phyloP scores from a whole-genome alignment of 2,797 vertebrate genomes.

The Sorex maritimensis region DNA sequence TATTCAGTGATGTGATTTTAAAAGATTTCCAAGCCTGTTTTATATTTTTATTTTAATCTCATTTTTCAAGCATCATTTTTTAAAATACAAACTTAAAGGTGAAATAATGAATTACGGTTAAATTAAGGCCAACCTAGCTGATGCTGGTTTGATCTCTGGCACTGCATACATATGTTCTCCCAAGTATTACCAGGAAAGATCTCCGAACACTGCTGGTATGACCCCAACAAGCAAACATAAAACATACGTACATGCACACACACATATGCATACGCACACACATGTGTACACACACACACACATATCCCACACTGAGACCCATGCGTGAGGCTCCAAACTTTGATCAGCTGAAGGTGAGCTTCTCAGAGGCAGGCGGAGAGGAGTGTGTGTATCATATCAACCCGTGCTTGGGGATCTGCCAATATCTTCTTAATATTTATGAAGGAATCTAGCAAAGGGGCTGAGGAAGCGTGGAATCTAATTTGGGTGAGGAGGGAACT shows the following conservation, averaged over 20 bases:
- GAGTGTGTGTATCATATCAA: no score
- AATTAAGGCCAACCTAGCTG: no score
- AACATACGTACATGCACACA: no score
- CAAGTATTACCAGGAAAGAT: no score
- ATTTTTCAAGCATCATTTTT: conserved; percentile 10
- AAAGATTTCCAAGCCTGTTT: neutral
- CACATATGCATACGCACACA: no score
- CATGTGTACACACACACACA: neutral
- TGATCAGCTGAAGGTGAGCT: neutral
- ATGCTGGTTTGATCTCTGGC: no score
- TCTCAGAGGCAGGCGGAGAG: neutral
- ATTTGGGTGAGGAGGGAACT: neutral
- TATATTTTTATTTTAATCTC: neutral
- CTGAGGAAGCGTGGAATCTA: neutral
- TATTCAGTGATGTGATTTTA: neutral
- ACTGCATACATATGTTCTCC: no score
- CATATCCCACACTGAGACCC: no score
- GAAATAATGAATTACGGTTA: neutral
- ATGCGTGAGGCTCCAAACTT: neutral
- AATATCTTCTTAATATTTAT: neutral
- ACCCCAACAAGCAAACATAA: no score
- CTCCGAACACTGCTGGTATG: no score
- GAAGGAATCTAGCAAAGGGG: neutral
- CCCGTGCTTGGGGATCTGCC: neutral
- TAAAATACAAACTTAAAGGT: neutral